phyloP scores from a whole-genome alignment of 2,113 vertebrate genomes.

The Gymnorhina tibicen region DNA sequence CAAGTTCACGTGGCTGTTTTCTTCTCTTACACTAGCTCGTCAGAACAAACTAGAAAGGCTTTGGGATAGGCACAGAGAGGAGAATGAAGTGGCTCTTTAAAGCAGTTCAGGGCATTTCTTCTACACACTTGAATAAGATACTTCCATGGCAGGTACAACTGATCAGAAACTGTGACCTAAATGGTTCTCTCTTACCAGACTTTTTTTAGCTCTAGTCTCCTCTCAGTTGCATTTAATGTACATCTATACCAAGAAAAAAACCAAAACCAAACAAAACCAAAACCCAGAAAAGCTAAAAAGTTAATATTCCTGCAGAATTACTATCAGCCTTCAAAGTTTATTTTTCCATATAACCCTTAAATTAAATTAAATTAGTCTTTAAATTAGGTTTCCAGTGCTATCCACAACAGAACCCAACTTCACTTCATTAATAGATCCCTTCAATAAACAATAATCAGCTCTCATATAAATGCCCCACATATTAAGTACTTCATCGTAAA shows the following conservation, averaged over 20 bases:
- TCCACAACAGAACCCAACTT: background rate
- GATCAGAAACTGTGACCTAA: background rate
- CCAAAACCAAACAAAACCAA: background rate
- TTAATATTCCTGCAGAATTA: background rate
- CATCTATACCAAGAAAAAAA: background rate
- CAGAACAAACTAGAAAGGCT: background rate
- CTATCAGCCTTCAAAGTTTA: background rate
- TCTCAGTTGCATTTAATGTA: background rate
- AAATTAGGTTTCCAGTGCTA: background rate
- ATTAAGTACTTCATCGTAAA: background rate
- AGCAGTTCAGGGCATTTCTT: background rate
- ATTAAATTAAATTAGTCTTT: too few relatives aligned
- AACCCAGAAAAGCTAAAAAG: background rate
- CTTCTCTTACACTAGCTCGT: background rate
- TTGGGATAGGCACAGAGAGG: background rate
- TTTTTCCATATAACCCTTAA: background rate
- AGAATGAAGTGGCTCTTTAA: background rate
- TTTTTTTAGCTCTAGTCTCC: background rate
- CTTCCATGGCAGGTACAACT: background rate
- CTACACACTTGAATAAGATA: background rate
- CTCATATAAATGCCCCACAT: background rate
- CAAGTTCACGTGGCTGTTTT: background rate
- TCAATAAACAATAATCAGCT: background rate
- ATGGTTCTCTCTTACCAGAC: background rate
- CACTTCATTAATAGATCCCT: background rate